These are phyloP conservation scores for Microtus montanus DNA, from an alignment of 2,113 vertebrate species.

Conservation along the genomic window DNA sequence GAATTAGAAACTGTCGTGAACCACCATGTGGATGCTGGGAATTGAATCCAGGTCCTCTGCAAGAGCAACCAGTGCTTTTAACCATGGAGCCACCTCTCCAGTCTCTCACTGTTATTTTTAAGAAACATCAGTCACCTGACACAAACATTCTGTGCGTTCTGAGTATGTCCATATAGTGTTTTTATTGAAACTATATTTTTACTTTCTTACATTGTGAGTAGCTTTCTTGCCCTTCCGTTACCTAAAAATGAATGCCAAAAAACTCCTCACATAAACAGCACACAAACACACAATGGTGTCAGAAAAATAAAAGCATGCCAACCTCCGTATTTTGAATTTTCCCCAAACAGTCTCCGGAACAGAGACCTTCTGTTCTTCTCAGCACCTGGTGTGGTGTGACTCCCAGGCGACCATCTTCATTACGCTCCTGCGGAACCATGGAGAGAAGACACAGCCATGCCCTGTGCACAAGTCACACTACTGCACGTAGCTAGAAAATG, in stretches of 20 bases:
- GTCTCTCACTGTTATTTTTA: background rate
- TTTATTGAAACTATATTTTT: conserved; percentile 35
- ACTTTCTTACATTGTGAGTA: conserved; percentile 27
- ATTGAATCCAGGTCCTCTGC: background rate
- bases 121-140: background rate
- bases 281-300: conserved; percentile 36
- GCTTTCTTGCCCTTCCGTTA: background rate
- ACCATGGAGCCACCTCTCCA: background rate
- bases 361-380: conserved; percentile 23
- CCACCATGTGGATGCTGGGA: background rate
- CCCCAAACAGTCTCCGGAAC: background rate
- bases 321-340: conserved; percentile 46
- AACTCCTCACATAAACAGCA: background rate
- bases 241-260: background rate
- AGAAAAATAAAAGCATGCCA: conserved; percentile 22
- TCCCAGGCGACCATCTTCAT: conserved; percentile 12
- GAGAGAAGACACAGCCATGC: conserved; percentile 4
- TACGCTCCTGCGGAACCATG: conserved; percentile 26
- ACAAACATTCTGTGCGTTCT: background rate
- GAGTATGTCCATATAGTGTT: background rate
- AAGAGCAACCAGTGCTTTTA: background rate
- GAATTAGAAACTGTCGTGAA: too few relatives aligned
- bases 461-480: background rate
- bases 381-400: conserved; percentile 55
- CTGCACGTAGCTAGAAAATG: conserved; percentile 30